Base-by-base conservation (phyloP, 2,113 vertebrate genomes). In the Sterrhoptilus dennistouni region DNA sequence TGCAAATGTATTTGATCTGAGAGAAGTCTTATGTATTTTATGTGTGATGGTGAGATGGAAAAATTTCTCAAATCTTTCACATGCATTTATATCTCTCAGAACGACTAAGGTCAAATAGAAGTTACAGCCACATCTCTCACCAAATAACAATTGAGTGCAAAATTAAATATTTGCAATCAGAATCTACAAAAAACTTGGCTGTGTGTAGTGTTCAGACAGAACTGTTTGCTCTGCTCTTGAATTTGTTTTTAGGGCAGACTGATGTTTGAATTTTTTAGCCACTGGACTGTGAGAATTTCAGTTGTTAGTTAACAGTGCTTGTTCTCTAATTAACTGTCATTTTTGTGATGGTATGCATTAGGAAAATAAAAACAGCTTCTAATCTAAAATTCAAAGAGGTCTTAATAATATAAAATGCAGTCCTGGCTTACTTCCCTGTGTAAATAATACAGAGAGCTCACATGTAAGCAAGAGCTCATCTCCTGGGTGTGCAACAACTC, bases 31-130 rank as follows among this genome's bases (percentile, higher is more conserved):
- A 66, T 86, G 29, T 57, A 56, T 89, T 96, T 96, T 84, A 90
- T 82, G 33, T 52, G n/a, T 45, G 47, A 56, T 89, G 69, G 69
- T 90, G 88, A 96, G 61, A 78, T 94, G 71, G 83, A 77, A 97
- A 71, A 87, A 89, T 86, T 95, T 92, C 89, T 96, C 77, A 61
- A 40, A 25, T 89, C 81, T 96, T 95, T 82, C 86, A 63, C 40
- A 44, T 91, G 70, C 80, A 89, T 96, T 93, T 92, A 63, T 53
- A 69, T 71, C 69, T 97, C 86, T 88, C 70, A 66, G 66, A 94
- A 75, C 9, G 12, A 91, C 77, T 94, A 85, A 97, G 94, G 95
- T 97, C 94, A 95, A 81, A 93, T 61, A 84, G 90, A 96, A 83
- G 42, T 83, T 94, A 84, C 65, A 44, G 56, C 76, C 95, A 68